A percentile compares a stretch with the other conserved stretches of the same genome.
Conservation (phyloP, 2,888 invertebrate genomes). For the Rapana venosa region DNA sequence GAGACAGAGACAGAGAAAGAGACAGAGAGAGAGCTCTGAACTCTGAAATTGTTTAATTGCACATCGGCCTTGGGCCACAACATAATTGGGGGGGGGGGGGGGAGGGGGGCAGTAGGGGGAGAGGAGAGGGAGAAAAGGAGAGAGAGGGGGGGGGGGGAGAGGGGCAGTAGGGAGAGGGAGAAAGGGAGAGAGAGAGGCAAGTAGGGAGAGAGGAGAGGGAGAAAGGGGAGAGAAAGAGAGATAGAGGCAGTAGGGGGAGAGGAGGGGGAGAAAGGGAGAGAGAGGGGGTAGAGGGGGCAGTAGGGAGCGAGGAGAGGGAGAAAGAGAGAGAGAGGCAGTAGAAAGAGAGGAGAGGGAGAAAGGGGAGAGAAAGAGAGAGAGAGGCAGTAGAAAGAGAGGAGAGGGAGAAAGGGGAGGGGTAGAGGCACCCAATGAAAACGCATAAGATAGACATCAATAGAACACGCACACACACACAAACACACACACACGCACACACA, state of each 20-base stretch:
- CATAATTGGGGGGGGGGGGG: too few relatives aligned
- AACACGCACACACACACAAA: too few relatives aligned
- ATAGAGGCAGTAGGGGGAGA: not conserved
- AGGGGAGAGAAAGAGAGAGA: too few relatives aligned
- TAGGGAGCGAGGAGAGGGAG: not conserved
- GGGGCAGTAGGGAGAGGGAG: not conserved
- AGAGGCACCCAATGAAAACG: too few relatives aligned
- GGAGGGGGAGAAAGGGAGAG: not conserved
- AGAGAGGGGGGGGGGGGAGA: not conserved
- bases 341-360: not conserved
- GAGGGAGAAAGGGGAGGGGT: not conserved
- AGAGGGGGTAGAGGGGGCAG: not conserved
- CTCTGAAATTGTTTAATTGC: too few relatives aligned
- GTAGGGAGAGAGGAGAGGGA: not conserved
- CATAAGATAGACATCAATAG: too few relatives aligned
- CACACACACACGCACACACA: too few relatives aligned
- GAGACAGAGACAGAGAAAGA: not conserved
- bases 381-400: not conserved
- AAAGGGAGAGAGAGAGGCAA: not conserved
- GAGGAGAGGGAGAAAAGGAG: not conserved
- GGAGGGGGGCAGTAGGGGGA: not conserved
- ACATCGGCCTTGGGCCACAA: too few relatives aligned
- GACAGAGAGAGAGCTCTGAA: not conserved
- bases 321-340: not conserved
- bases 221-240: too few relatives aligned